Percentiles rank a stretch among this genome's conserved stretches.
Evolutionary conservation across 2,113 vertebrate species (phyloP).

Genomic region (Platanista minor): DNA sequence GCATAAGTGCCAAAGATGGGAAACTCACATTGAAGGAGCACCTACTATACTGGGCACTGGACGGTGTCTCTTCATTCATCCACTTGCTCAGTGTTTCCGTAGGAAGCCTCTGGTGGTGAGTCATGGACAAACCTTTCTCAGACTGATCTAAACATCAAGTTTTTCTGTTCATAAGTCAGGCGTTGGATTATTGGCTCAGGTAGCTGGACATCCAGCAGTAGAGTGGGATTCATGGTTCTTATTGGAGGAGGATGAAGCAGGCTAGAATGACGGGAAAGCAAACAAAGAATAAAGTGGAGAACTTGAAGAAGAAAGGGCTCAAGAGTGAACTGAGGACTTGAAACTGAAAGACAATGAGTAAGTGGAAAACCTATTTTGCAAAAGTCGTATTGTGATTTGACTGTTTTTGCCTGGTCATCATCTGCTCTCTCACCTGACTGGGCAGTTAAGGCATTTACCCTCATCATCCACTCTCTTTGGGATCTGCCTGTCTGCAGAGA

Average conservation of each 20-base stretch:
- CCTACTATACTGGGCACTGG: neutral
- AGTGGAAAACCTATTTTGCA: conserved; percentile 70
- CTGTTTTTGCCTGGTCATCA: conserved; percentile 84
- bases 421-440: neutral
- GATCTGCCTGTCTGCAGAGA: neutral
- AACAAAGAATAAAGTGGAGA: conserved; percentile 79
- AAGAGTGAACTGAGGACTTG: conserved; percentile 90
- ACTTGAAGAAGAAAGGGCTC: conserved; percentile 81
- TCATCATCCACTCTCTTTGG: accelerated
- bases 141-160: accelerated
- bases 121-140: neutral
- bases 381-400: conserved; percentile 85
- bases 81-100: neutral
- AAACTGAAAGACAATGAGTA: conserved; percentile 88
- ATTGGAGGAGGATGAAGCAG: conserved; percentile 81
- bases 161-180: too few relatives aligned
- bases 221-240: neutral
- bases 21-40: neutral
- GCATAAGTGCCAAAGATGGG: neutral
- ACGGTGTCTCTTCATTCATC: neutral
- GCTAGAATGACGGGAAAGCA: conserved; percentile 81
- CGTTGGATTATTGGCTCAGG: too few relatives aligned
- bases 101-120: neutral
- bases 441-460: neutral
- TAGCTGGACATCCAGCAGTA: neutral